phyloP scores from a whole-genome alignment of 2,888 invertebrate species.

The Byasa hedistus region DNA sequence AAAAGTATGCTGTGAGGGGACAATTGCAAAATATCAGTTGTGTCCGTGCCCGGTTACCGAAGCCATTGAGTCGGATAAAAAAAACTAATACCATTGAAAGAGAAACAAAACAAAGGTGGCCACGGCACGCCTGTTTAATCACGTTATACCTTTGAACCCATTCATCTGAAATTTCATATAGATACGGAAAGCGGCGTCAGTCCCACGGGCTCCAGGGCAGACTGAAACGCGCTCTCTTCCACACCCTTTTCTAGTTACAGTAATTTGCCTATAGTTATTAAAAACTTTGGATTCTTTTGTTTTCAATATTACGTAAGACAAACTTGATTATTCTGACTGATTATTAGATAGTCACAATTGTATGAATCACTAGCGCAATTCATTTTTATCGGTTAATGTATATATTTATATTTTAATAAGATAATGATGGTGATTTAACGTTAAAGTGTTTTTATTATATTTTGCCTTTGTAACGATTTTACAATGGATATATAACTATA shows the following conservation, averaged over 20 bases:
- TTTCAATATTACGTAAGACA: background rate
- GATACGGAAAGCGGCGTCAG: slow-evolving; percentile 33
- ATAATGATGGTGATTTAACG: too few relatives aligned
- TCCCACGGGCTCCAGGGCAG: slow-evolving; percentile 25
- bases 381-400: background rate
- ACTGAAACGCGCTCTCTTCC: slow-evolving; percentile 2
- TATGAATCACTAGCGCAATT: too few relatives aligned
- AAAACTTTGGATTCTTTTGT: slow-evolving; percentile 20
- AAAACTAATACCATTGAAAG: slow-evolving; percentile 32
- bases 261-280: slow-evolving; percentile 21
- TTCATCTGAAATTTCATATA: slow-evolving; percentile 44
- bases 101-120: slow-evolving; percentile 37
- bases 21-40: slow-evolving; percentile 1
- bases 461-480: background rate
- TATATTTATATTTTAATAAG: background rate
- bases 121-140: slow-evolving; percentile 46
- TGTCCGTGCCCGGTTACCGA: slow-evolving; percentile 2
- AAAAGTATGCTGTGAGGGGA: background rate
- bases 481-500: background rate
- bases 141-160: slow-evolving; percentile 50
- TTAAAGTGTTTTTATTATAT: too few relatives aligned
- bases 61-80: slow-evolving; percentile 21
- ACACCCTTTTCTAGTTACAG: slow-evolving; percentile 10
- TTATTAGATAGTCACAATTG: too few relatives aligned
- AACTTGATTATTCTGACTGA: background rate